Percentiles rank a stretch among this genome's conserved stretches.
Conservation (phyloP, 2,113 vertebrate genomes). For the Actenoides hombroni region DNA sequence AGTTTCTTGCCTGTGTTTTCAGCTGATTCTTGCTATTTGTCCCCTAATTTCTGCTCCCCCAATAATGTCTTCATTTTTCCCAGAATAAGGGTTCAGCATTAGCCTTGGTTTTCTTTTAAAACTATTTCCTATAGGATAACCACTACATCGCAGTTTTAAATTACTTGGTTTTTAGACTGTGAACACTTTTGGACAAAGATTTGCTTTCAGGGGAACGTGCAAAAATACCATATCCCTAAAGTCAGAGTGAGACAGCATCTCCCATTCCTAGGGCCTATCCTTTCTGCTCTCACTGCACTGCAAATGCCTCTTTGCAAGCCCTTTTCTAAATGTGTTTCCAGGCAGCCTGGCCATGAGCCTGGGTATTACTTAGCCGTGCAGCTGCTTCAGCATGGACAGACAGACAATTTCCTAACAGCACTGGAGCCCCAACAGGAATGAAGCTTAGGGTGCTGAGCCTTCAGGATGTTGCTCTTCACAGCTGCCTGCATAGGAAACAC, state of each 20-base stretch:
- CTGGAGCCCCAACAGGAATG: not conserved
- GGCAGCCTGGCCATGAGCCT: not conserved
- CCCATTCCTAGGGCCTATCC: not conserved
- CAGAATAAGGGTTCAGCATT: not conserved
- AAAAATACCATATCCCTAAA: not conserved
- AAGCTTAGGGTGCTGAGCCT: fast-evolving
- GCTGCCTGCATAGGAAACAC: constrained; percentile 31
- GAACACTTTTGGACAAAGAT: not conserved
- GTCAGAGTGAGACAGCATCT: not conserved
- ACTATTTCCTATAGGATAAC: not conserved
- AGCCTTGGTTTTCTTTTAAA: not conserved
- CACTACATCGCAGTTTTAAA: not conserved
- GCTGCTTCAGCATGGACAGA: not conserved
- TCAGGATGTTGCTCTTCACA: not conserved
- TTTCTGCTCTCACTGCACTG: fast-evolving
- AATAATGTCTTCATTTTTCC: not conserved
- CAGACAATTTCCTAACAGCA: not conserved
- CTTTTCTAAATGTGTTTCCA: not conserved
- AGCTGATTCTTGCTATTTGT: not conserved
- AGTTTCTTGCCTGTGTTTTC: not conserved
- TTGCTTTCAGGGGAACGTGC: not conserved
- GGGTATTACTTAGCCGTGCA: not conserved
- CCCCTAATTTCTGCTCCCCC: not conserved
- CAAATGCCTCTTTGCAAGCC: not conserved
- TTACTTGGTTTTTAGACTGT: not conserved